Evolutionary conservation across 2,113 vertebrate species (phyloP).

Genomic region (Nothoprocta perdicaria): DNA sequence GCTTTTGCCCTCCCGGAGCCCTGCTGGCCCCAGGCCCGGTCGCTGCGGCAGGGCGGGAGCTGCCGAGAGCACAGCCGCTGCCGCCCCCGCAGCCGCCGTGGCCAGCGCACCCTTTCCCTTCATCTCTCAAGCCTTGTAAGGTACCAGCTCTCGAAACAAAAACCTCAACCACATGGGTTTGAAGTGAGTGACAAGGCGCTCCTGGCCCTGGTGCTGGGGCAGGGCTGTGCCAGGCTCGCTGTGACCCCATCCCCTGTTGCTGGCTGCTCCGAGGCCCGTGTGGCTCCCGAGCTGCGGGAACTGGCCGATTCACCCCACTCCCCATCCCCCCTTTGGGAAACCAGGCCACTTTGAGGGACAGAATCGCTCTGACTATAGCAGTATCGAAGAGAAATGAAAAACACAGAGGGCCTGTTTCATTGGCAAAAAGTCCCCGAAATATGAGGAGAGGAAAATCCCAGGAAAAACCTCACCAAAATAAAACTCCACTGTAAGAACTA

Average conservation of each 20-base stretch:
- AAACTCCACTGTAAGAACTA: background rate
- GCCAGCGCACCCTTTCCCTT: background rate
- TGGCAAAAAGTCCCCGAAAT: slow-evolving; percentile 16
- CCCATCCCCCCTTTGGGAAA: background rate
- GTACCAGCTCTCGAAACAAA: background rate
- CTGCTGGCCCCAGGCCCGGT: too few relatives aligned
- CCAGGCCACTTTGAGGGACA: background rate
- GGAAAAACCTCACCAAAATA: background rate
- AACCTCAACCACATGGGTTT: background rate
- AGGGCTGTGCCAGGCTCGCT: background rate
- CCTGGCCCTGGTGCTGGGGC: accelerated
- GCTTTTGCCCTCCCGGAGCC: too few relatives aligned
- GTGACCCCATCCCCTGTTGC: background rate
- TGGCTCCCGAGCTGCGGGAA: background rate
- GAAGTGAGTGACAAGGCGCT: accelerated
- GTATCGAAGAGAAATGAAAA: background rate
- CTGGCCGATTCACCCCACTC: too few relatives aligned
- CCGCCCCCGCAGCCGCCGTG: background rate
- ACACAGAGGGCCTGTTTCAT: background rate
- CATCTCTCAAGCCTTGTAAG: background rate
- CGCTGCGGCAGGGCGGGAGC: too few relatives aligned
- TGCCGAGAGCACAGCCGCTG: too few relatives aligned
- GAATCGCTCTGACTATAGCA: accelerated
- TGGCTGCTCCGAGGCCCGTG: background rate
- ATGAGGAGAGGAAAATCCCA: background rate